phyloP scores from a whole-genome alignment of 2,113 vertebrate species.

The Mustela lutreola region DNA sequence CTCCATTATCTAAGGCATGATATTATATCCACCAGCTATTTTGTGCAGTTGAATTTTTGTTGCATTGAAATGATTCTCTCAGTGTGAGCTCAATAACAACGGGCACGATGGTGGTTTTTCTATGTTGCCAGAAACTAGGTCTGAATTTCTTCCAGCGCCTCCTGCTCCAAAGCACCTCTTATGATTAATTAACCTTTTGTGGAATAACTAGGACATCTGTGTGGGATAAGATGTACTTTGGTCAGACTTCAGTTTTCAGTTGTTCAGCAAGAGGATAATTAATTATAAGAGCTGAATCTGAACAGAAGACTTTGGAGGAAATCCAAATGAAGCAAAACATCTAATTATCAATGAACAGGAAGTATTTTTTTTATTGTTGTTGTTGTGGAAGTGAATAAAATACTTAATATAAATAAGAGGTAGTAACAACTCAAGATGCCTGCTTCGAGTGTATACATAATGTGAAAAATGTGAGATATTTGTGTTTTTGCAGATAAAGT shows the following conservation, averaged over 20 bases:
- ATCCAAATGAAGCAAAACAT: slow-evolving; percentile 71
- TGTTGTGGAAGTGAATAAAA: background rate
- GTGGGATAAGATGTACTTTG: slow-evolving; percentile 71
- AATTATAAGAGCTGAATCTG: slow-evolving; percentile 67
- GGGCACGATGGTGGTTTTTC: slow-evolving; percentile 60
- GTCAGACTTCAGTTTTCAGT: slow-evolving; percentile 77
- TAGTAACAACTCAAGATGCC: slow-evolving; percentile 61
- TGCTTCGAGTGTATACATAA: slow-evolving; percentile 35
- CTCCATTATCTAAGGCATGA: slow-evolving; percentile 61
- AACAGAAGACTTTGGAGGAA: slow-evolving; percentile 75
- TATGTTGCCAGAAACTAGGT: slow-evolving; percentile 50
- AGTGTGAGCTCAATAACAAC: slow-evolving; percentile 23
- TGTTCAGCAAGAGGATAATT: slow-evolving; percentile 79
- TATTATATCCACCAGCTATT: slow-evolving; percentile 58
- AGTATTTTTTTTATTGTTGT: slow-evolving; percentile 9
- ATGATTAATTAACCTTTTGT: slow-evolving; percentile 77
- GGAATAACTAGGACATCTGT: slow-evolving; percentile 75
- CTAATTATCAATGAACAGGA: slow-evolving; percentile 72
- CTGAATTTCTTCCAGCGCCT: slow-evolving; percentile 74
- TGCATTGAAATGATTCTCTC: slow-evolving; percentile 16
- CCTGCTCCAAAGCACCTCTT: slow-evolving; percentile 72
- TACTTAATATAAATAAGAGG: slow-evolving; percentile 69
- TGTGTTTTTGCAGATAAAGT: slow-evolving; percentile 8
- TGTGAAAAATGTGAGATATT: slow-evolving; percentile 51
- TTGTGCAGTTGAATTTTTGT: background rate